Conservation (phyloP, 1,140 invertebrate genomes). For the Holcopasites calliopsidis region DNA sequence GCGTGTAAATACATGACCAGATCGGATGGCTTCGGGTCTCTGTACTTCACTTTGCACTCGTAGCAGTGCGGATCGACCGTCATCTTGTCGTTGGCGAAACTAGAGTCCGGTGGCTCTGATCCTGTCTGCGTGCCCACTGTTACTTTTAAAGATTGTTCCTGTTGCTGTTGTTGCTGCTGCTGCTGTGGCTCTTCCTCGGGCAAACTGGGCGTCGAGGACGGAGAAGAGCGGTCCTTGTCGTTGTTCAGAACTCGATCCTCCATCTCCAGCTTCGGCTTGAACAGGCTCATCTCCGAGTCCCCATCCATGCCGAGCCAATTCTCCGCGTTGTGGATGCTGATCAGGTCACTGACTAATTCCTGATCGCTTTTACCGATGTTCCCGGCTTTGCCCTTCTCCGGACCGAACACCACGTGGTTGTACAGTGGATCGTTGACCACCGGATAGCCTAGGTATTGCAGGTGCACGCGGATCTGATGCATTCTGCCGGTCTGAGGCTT, state of each 20-base stretch:
- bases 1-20: conserved; percentile 98
- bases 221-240: conserved; percentile 72
- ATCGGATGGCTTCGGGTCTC: conserved; percentile 93
- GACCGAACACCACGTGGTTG: conserved; percentile 95
- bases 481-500: conserved; percentile 97
- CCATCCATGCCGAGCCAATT: conserved; percentile 96
- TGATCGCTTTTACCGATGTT: conserved; percentile 95
- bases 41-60: conserved; percentile 94
- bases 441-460: conserved; percentile 98
- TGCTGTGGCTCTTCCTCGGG: conserved; percentile 66
- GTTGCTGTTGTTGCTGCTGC: conserved; percentile 59
- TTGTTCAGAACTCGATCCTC: conserved; percentile 80
- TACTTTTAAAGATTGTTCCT: conserved; percentile 80
- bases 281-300: conserved; percentile 89
- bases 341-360: conserved; percentile 92
- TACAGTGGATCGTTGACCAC: conserved; percentile 98
- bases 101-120: conserved; percentile 85
- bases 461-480: conserved; percentile 99
- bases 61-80: conserved; percentile 93
- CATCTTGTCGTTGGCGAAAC: conserved; percentile 87
- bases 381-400: conserved; percentile 94
- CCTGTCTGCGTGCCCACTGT: conserved; percentile 91
- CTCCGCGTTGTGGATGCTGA: conserved; percentile 95
- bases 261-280: conserved; percentile 85
- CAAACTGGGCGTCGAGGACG: conserved; percentile 71